A percentile compares a stretch with the other conserved stretches of the same genome.
Conservation (phyloP, 2,113 vertebrate genomes). For the Oenanthe oenanthe region DNA sequence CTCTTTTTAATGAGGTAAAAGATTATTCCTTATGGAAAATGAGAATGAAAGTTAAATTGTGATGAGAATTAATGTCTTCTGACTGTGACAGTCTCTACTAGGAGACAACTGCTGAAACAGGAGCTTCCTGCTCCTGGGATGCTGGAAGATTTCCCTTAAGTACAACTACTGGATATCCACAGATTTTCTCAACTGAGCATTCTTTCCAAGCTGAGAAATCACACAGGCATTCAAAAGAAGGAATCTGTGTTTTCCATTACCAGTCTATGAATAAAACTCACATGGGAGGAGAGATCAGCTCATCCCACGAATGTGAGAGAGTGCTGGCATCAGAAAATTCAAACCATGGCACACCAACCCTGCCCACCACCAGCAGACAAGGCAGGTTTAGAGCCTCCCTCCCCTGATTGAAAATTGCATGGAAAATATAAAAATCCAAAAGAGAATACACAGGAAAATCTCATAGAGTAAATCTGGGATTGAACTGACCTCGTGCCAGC, state of each 20-base stretch:
- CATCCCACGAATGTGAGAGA: not conserved
- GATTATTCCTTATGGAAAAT: not conserved
- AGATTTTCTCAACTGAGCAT: not conserved
- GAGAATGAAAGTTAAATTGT: not conserved
- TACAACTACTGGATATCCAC: not conserved
- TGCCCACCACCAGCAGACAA: not conserved
- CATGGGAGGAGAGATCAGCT: not conserved
- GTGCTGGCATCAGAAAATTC: not conserved
- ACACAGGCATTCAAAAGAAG: not conserved
- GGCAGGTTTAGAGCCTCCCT: not conserved
- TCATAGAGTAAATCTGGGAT: rapidly evolving
- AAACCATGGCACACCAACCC: not conserved
- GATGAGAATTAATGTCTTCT: not conserved
- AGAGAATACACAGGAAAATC: not conserved
- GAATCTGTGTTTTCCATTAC: not conserved
- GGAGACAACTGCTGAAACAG: not conserved
- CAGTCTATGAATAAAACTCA: slow-evolving; percentile 8
- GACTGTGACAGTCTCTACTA: not conserved
- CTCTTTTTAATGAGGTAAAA: not conserved
- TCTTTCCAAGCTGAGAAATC: not conserved
- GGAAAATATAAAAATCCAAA: not conserved
- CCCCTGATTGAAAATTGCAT: rapidly evolving
- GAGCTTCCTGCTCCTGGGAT: not conserved
- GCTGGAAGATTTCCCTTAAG: not conserved
- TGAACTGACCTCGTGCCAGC: slow-evolving; percentile 90